Base-by-base conservation (phyloP, 2,113 vertebrate species). In the Notiomystis cincta region DNA sequence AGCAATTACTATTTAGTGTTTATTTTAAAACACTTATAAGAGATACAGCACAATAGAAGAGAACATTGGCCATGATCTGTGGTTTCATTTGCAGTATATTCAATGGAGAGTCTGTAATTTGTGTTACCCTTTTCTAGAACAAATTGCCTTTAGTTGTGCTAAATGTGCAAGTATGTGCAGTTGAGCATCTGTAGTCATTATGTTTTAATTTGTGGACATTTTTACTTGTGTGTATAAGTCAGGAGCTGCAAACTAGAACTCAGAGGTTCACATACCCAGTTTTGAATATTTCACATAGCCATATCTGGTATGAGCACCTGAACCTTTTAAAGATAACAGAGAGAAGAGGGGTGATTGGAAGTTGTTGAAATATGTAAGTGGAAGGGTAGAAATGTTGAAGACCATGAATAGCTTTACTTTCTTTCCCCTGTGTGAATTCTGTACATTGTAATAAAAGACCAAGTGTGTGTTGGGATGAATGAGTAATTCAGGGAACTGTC, bases 401-500 rank as follows among this genome's bases (percentile, higher is more conserved):
- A 19, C 45, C 81, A 25, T 64, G 80, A 62, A 80, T 37, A 82
- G 45, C 40, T 57, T 85, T 67, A 30, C 71, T 86, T 90, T 70
- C 70, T 44, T 91, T 65, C 42, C 66, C 67, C 50, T 11, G 13
- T 21, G 69, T 84, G 60, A 72, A 75, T 85, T 82, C 45, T 71
- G n/a, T 76, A 27, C 13, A 1, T 93, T 93, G 40, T 69, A 80
- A 80, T 91, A 67, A 82, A 90, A 90, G 67, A 40, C 82, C 64
- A 81, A 83, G 47, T 66, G 76, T 90, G 13, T 67, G 40, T 51
- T 91, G 72, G 77, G 86, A 44, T 92, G 89, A 82, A 75, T 87
- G 91, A 91, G 44, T 78, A 87, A 87, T 70, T 92, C 64, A 91
- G 61, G 82, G 57, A 90, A 33, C 67, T 84, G 83, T 90, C 56